Conservation (phyloP, 2,888 invertebrate species). For the Eucriotettix oculatus region DNA sequence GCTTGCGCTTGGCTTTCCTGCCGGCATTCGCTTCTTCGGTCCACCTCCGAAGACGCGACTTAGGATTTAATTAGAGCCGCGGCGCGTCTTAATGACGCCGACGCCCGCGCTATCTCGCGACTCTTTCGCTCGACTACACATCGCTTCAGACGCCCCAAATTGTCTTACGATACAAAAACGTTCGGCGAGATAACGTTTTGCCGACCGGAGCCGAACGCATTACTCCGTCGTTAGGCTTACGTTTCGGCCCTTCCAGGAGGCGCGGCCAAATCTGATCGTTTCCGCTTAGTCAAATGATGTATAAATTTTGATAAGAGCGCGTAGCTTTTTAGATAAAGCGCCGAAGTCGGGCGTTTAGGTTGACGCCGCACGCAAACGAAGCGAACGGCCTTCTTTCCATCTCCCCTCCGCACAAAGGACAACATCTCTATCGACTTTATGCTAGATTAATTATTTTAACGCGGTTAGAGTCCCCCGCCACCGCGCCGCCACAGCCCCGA, state of each 20-base stretch:
- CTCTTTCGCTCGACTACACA: not conserved
- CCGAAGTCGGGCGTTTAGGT: not conserved
- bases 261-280: slow-evolving; percentile 4
- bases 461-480: not conserved
- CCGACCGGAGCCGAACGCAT: slow-evolving; percentile 9
- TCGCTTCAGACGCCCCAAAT: not conserved
- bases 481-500: not conserved
- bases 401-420: not conserved
- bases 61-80: too few relatives aligned
- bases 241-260: slow-evolving; percentile 10
- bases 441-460: slow-evolving; percentile 15
- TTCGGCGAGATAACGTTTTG: slow-evolving; percentile 4
- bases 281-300: slow-evolving; percentile 17
- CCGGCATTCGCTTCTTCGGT: too few relatives aligned
- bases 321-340: slow-evolving; percentile 13
- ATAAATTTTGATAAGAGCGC: slow-evolving; percentile 17
- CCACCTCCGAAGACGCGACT: too few relatives aligned
- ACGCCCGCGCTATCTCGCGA: not conserved
- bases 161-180: not conserved
- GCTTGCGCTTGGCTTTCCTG: too few relatives aligned
- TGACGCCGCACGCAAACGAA: not conserved
- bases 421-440: slow-evolving; percentile 13
- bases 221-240: slow-evolving; percentile 16
- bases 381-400: not conserved
- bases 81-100: too few relatives aligned